Base-by-base conservation (phyloP, 2,797 vertebrate genomes). In the Phrynocephalus forsythii region DNA sequence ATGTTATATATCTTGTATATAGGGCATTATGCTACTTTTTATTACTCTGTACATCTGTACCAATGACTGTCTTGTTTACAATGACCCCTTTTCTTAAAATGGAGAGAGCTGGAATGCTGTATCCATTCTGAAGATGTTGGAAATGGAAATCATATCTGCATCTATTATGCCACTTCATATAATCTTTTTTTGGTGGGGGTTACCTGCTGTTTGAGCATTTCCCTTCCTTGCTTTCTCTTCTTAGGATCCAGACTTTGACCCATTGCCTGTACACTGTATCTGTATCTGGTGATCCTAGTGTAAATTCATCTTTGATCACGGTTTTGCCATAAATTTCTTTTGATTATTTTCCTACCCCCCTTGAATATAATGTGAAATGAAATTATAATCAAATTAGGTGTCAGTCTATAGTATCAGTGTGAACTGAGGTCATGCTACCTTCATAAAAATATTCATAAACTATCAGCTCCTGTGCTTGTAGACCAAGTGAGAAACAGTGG, bases 371-470 rank as follows among this genome's bases (percentile, higher is more conserved):
- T 56, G 52, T 56, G 52, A 56, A 56, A 13, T 56, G 52, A 56
- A 56, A 56, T 56, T 56, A 56, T 56, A 56, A 10, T 56, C 52
- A 9, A 56, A 56, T 56, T 9, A 56, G 52, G 13, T 13, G 13
- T 11, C 52, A 63, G 15, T 63, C 18, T 63, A 13, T 63, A 15
- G 52, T 56, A 56, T 56, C 1, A 11, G 52, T 56, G 52, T 56
- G 52, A 56, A 56, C 13, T 56, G 52, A 56, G 13, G 13, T 2
- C 52, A 56, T 56, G 52, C 52, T 56, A 7, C 52, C 52, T 69
- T 90, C 75, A 85, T 67, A 56, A 28, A 77, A 76, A 88, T 87
- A 89, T 87, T 91, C 88, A 92, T 89, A 94, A 92, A 82, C 87
- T 88, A 89, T 86, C 69, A 90, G 91, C 90, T 90, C 85, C 73